Evolutionary conservation across 2,888 invertebrate species (phyloP), one percentile per base, ranked within the genome.

Genomic region (Salticus scenicus): DNA sequence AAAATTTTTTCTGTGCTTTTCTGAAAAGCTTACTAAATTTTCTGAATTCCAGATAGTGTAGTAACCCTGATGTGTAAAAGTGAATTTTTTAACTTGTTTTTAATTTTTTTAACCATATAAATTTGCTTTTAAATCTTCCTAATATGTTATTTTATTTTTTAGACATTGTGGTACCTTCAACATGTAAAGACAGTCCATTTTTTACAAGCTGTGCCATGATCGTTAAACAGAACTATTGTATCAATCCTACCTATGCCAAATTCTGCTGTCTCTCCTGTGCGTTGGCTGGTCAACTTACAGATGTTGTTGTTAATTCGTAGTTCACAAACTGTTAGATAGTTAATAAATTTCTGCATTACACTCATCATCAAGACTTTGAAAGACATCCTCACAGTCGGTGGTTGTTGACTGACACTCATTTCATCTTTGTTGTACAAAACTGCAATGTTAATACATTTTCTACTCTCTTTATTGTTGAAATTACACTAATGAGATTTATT

Each of bases 211-310:
- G 98, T 91, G 93, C 93, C 64, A 93, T 98, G 79, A 98, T 98
- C 89, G 97, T 98, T 1, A 93, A 93, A 90, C 97, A 95, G 81
- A 93, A 93, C 81, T 96, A 95, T 91, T 98, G 98, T 91, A 92
- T 93, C n/a, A 97, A 98, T 92, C 93, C 93, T 88, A 91, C 91
- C 89, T 96, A 96, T 88, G 94, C 93, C 92, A 94, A 94, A 87
- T 97, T 97, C 94, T 98, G 98, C 92, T 98, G 98, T 92, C 94
- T 95, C 91, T 97, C 97, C 0, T 98, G 98, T 91, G 96, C 96
- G 87, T 93, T 95, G 90, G 96, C 96, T 0, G 87, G 87, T 2
- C 87, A 87, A 47, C 63, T 79, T n/a, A 79, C 42, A 27, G 42
- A 27, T 17, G 37, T 51, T 75, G 74, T 27, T 7, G 20, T 17